Evolutionary conservation across 2,113 vertebrate species (phyloP).

Genomic region (Patagioenas fasciata): DNA sequence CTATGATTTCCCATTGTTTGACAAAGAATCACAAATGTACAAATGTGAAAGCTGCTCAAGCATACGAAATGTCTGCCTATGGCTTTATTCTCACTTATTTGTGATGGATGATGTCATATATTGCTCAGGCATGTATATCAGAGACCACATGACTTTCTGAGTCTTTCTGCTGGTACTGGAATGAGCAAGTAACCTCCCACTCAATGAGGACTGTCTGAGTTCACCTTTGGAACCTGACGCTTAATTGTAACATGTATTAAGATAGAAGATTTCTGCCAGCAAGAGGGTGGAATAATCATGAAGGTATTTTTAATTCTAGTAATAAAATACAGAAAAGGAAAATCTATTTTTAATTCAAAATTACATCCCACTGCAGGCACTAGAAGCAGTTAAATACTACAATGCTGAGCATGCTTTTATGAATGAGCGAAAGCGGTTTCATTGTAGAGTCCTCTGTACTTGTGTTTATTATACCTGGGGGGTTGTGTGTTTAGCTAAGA

Average conservation of each 20-base stretch:
- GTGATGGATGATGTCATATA: neutral
- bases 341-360: constrained; percentile 3
- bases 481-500: neutral
- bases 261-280: neutral
- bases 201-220: neutral
- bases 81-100: neutral
- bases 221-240: neutral
- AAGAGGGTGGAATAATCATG: neutral
- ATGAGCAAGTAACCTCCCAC: neutral
- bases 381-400: neutral
- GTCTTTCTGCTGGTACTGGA: neutral
- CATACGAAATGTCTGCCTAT: neutral
- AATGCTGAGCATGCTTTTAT: neutral
- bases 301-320: neutral
- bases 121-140: neutral
- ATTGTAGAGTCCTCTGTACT: neutral
- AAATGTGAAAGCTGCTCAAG: neutral
- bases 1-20: neutral
- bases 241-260: neutral
- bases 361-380: neutral
- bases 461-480: neutral
- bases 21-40: neutral
- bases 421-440: constrained; percentile 16
- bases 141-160: neutral
- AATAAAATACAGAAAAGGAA: neutral